These are phyloP conservation scores for Mobula hypostoma DNA, from an alignment of 2,113 vertebrate species.

Conservation along the genomic window DNA sequence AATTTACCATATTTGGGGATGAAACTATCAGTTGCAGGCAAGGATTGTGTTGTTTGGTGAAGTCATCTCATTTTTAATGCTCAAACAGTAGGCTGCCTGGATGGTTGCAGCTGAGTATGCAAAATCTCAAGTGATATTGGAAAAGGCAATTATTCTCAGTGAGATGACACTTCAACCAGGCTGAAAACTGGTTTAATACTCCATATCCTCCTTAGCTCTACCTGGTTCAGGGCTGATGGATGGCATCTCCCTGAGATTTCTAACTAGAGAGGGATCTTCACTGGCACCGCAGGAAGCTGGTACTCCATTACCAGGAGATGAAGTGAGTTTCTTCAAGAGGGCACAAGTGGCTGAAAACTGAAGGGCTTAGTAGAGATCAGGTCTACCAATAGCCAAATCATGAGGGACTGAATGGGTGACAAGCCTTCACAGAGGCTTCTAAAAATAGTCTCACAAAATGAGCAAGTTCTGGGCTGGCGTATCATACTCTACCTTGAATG, in stretches of 20 bases:
- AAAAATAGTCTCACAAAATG: neutral
- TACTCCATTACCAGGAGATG: neutral
- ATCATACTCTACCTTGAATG: conserved; percentile 61
- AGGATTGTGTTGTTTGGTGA: neutral
- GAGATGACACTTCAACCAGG: neutral
- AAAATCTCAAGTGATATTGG: neutral
- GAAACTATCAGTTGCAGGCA: neutral
- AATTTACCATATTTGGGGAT: neutral
- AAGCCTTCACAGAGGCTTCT: neutral
- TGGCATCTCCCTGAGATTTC: neutral
- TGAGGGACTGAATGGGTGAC: neutral
- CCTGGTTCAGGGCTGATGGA: neutral
- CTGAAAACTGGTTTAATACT: neutral
- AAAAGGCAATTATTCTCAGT: neutral
- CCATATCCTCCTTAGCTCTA: neutral
- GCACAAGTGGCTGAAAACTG: neutral
- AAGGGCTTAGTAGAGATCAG: neutral
- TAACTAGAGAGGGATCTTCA: neutral
- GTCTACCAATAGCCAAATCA: neutral
- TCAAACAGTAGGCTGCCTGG: neutral
- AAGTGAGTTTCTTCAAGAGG: neutral
- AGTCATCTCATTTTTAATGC: neutral
- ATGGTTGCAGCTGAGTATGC: neutral
- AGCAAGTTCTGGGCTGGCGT: neutral
- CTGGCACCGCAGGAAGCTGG: too few relatives aligned